Base-by-base conservation (phyloP, 2,888 invertebrate species). In the Meliscaeva auricollis region DNA sequence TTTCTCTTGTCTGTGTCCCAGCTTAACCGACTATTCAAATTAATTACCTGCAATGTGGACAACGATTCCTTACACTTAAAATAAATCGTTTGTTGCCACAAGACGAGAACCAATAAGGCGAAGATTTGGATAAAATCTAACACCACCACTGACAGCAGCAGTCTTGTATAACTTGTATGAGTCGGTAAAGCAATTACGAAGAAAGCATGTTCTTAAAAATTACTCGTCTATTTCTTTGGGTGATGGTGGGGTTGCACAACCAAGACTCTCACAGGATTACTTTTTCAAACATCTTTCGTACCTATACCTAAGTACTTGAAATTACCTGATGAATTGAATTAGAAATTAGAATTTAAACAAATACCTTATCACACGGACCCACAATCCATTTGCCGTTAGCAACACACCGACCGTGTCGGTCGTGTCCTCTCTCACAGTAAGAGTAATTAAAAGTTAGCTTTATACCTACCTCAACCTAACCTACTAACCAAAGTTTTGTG, bases 301-400 rank as follows among this genome's bases (percentile, higher is more conserved):
- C 26, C 4, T 26, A 3, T 26, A 3, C 26, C 2, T 9, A 9
- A 4, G 17, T 17, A 58, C 62, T 46, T 26, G n/a, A 72, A 78
- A 69, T 75, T 70, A 75, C 70, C 64, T 79, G 70, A 75, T 75
- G 74, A 75, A 75, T 75, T 75, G 73, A 82, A 82, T 82, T 72
- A 72, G 52, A 66, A 72, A 77, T 60, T 58, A 50, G 66, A 30
- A 76, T 56, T 72, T 66, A 52, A 48, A 44, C 62, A 41, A 73
- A 64, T 32, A 38, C 41, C 26, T 56, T 41, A 15, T 44, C 52
- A 60, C 69, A 35, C 70, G 41, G 17, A 41, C 50, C 75, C 17
- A 46, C 60, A 52, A 76, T 46, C 38, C 48, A 69, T 75, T n/a
- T 56, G 11, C 41, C 60, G 26, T 66, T 44, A 9, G 11, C 60